Base-by-base conservation (phyloP, 2,888 invertebrate species). In the Nomada lathburiana region DNA sequence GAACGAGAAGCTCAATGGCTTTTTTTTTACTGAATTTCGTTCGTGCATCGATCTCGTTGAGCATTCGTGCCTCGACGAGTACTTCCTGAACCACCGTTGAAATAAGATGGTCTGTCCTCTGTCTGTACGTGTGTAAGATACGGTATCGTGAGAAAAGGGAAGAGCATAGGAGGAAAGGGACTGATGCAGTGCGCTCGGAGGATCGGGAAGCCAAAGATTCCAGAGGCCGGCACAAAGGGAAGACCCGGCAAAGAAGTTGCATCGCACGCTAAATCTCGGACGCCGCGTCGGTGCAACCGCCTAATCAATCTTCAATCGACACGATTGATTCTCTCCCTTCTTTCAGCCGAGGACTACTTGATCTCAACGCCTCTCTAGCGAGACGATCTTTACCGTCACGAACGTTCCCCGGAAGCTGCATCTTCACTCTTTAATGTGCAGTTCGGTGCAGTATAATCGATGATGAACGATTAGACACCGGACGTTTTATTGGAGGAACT, bases 271-370 rank as follows among this genome's bases (percentile, higher is more conserved):
- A 88, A 87, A 87, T 84, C 82, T 83, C 80, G 74, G 81, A 82
- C 80, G 83, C 77, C 81, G 75, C 80, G 83, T 79, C 82, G 75
- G 55, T 84, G 83, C 84, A 82, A 83, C 85, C 84, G 82, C 81
- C 83, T 86, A 88, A 89, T 90, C 89, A 88, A 87, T 89, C 88
- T 90, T 81, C 89, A 86, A 90, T 90, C 88, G 88, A 72, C 80
- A 78, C 88, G 81, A 90, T 90, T 88, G 89, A 87, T 83, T 87
- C 84, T 74, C 69, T 82, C 80, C 76, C 55, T 20, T 23, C 68
- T 72, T 74, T 76, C 76, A 69, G 44, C 64, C 63, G 57, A 59
- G 64, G 70, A 74, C 64, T 71, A 80, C 77, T 82, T 74, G 72
- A 67, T 76, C 76, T 55, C 75, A 65, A 60, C 68, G 42, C 50